Conservation (phyloP, 2,113 vertebrate genomes). For the Psittacus erithacus region DNA sequence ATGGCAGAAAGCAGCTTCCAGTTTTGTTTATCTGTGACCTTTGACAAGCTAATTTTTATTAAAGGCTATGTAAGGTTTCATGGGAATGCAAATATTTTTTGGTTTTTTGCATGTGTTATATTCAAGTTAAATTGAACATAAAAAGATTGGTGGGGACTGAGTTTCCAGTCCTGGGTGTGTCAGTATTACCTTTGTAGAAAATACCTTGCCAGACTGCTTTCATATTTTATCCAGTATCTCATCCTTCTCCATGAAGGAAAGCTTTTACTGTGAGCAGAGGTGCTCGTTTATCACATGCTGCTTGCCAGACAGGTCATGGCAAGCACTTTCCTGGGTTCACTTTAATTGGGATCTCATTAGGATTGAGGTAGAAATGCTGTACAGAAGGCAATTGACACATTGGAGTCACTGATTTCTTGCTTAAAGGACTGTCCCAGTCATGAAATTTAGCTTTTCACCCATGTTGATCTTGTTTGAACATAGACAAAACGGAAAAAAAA, state of each 20-base stretch:
- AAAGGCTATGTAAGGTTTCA: not conserved
- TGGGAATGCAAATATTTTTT: not conserved
- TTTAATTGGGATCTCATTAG: not conserved
- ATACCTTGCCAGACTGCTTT: not conserved
- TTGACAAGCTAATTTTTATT: not conserved
- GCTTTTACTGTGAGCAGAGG: not conserved
- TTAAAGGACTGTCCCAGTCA: not conserved
- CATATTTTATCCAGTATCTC: not conserved
- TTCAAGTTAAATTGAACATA: not conserved
- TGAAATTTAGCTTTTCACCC: not conserved
- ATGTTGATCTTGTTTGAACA: not conserved
- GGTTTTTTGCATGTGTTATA: not conserved
- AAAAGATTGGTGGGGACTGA: not conserved
- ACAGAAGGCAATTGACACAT: not conserved
- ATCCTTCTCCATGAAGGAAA: not conserved
- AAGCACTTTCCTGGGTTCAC: not conserved
- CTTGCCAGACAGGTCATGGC: not conserved
- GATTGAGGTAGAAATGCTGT: not conserved
- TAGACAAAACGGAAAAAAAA: not conserved
- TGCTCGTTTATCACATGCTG: not conserved
- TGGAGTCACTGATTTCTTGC: not conserved
- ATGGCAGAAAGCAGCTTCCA: not conserved
- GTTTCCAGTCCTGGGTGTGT: not conserved
- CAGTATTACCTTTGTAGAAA: not conserved
- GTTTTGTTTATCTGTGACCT: not conserved